Conservation (phyloP, 2,888 invertebrate genomes). For the Stomorhina lunata region DNA sequence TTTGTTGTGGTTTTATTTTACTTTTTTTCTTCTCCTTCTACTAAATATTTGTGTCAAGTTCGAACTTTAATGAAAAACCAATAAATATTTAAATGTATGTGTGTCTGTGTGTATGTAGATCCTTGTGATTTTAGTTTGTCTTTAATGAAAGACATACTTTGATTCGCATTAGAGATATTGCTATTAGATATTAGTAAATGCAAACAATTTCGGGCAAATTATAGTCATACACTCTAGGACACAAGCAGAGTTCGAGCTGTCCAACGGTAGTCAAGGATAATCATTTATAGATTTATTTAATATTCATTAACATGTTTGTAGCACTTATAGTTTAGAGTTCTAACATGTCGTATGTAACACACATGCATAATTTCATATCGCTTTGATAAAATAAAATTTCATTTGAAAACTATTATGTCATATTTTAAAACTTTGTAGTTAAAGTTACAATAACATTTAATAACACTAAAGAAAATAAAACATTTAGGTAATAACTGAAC, state of each 20-base stretch:
- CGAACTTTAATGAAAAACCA: constrained; percentile 41
- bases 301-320: no score
- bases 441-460: no score
- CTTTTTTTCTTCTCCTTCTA: no score
- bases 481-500: no score
- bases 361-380: no score
- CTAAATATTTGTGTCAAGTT: constrained; percentile 45
- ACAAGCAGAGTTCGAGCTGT: background rate
- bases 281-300: background rate
- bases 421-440: background rate
- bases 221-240: background rate
- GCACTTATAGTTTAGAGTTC: no score
- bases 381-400: no score
- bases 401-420: no score
- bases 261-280: background rate
- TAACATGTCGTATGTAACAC: no score
- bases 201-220: background rate
- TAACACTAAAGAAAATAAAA: no score
- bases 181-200: background rate
- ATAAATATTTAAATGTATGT: no score
- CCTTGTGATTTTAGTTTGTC: constrained; percentile 7
- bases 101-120: no score
- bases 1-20: background rate
- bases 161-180: background rate
- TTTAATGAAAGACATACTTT: background rate